Base-by-base conservation (phyloP, 1,140 invertebrate genomes). In the Galleria mellonella region DNA sequence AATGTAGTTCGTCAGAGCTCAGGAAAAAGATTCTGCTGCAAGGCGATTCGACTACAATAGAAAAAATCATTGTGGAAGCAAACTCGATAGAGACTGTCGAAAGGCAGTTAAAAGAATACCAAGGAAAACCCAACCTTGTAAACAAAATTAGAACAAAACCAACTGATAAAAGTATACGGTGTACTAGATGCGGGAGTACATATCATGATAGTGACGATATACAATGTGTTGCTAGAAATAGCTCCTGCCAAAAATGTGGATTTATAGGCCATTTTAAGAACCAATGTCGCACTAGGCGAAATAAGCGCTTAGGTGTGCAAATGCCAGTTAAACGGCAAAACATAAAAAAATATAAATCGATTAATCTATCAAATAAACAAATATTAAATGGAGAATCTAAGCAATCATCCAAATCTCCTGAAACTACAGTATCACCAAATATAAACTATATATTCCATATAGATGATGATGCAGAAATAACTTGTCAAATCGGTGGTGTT, bases 11-110 rank as follows among this genome's bases (percentile, higher is more conserved):
- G 4, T n/a, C 12, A 1, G 53, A 57, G 3, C 33, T 60, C 3
- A 40, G 55, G 42, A 50, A 56, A 10, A 49, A 46, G 28, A 36
- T 48, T 27, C 23, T 58, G 10, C 44, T 48, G 11, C 46, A 53
- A 14, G 56, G 51, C 3, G 41, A 48, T 33, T 15, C 8, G 9
- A 32, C 13, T 11, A 54, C 39, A 27, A 32, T 54, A 15, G 47
- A 54, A 4, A 49, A 36, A 41, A 42, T 48, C 31, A 33, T 47
- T 9, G 3, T 28, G n/a, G 38, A 47, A 48, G 41, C 51, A 13
- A 42, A 49, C 44, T 12, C 28, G 4, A 27, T 38, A 32, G 47
- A 43, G 50, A 32, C 36, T 12, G 29, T 47, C 4, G 4, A 43
- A 9, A 4, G 43, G 36, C 46, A 44, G 27, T 12, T 45, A n/a